Evolutionary conservation across 2,113 vertebrate genomes (phyloP).

Genomic region (Phalacrocorax carbo): DNA sequence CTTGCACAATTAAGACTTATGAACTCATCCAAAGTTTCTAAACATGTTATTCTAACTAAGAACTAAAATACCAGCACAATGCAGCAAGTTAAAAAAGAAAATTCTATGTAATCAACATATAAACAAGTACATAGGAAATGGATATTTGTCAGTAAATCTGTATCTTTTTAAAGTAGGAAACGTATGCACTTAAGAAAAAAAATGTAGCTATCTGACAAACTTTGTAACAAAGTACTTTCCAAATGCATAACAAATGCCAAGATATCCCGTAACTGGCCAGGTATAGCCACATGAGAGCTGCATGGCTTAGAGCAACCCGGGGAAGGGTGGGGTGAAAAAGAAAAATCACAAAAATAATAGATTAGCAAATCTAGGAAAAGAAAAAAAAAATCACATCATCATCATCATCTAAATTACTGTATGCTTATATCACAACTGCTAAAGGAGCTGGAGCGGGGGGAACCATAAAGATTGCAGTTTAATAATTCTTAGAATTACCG

Average conservation of each 20-base stretch:
- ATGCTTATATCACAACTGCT: slow-evolving; percentile 58
- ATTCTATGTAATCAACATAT: slow-evolving; percentile 77
- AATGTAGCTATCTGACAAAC: slow-evolving; percentile 58
- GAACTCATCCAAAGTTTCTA: slow-evolving; percentile 80
- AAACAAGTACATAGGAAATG: slow-evolving; percentile 78
- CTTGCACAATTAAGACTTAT: slow-evolving; percentile 89
- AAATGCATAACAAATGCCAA: slow-evolving; percentile 71
- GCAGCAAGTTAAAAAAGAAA: slow-evolving; percentile 75
- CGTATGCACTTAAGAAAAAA: slow-evolving; percentile 67
- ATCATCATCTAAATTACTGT: slow-evolving; percentile 50
- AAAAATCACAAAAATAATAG: neutral
- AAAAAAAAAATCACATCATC: slow-evolving; percentile 25
- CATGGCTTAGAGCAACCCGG: slow-evolving; percentile 46
- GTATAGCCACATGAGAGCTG: slow-evolving; percentile 64
- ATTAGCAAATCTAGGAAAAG: slow-evolving; percentile 24
- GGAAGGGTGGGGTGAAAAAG: neutral
- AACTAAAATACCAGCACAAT: slow-evolving; percentile 76
- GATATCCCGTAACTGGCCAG: slow-evolving; percentile 67
- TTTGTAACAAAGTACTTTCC: slow-evolving; percentile 39
- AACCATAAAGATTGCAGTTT: slow-evolving; percentile 10
- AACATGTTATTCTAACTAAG: slow-evolving; percentile 71
- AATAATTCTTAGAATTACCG: slow-evolving; percentile 50
- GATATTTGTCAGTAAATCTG: slow-evolving; percentile 71
- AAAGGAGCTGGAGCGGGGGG: neutral
- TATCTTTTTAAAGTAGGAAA: slow-evolving; percentile 70